Base-by-base conservation (phyloP, 2,113 vertebrate genomes). In the Girardinichthys multiradiatus region DNA sequence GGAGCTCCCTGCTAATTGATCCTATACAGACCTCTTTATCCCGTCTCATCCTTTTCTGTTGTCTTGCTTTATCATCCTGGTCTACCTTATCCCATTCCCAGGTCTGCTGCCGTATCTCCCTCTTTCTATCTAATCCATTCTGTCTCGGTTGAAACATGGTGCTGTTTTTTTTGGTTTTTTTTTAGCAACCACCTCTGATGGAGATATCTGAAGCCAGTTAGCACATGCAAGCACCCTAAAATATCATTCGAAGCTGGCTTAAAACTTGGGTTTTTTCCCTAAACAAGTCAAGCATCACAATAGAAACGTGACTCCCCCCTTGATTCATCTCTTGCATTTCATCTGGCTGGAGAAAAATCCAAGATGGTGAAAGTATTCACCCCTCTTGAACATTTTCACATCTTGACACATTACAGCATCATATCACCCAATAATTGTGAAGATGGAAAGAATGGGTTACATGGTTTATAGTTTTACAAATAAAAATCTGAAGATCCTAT, bases 1-100 rank as follows among this genome's bases (percentile, higher is more conserved):
- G 28, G 19, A 26, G 64, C 71, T 17, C 74, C 80, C 85, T 75
- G 81, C 82, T 72, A 86, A 67, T 77, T 83, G 74, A 89, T 69
- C 61, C 74, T 63, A 5, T 37, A 68, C 65, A 75, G 57, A 26
- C 66, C 74, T 42, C 42, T 5, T 83, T 35, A 75, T 83, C 73
- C 30, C 57, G 1, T 63, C 76, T 90, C 68, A 77, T 86, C 61
- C 68, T 39, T 13, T 58, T 86, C 64, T 82, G 33, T 39, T 45
- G 67, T 76, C 81, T 75, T 15, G n/a, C 57, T 82, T 84, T 71
- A 60, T 85, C 62, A 57, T 87, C 66, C n/a, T 45, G 5, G 24
- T 72, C 61, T 70, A 27, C 4, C 1, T 60, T 31, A 57, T 67
- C 42, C 39, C 35, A 4, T 24, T 27, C 48, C 21, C 29, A 19